These are phyloP conservation scores for Pocillopora verrucosa DNA, from an alignment of 64 coral and sea anemone genomes.

Conservation along the genomic window DNA sequence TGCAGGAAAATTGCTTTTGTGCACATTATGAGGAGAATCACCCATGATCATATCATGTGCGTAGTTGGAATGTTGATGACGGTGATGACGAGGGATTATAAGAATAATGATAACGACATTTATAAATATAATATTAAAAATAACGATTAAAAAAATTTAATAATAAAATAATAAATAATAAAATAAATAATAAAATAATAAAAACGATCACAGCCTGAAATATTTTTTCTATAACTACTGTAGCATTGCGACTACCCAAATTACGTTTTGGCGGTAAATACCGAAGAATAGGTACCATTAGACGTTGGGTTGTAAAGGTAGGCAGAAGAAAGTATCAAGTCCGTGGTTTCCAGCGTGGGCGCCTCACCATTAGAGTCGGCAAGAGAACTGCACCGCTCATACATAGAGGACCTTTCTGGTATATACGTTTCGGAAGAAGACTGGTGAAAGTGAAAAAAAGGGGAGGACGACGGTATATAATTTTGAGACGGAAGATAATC, in stretches of 20 bases:
- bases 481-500: background rate
- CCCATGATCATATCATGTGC: no score
- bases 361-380: background rate
- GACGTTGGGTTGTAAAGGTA: background rate
- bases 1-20: no score
- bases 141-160: no score
- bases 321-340: conserved; percentile 7
- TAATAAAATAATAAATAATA: no score
- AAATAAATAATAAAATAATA: no score
- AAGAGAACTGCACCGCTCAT: background rate
- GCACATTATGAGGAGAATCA: no score
- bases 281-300: background rate
- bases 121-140: no score
- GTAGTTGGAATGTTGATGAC: no score
- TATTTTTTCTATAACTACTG: background rate
- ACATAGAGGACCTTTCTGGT: background rate
- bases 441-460: background rate
- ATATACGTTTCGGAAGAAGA: background rate
- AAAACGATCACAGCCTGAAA: background rate
- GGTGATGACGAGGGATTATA: no score
- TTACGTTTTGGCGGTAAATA: conserved; percentile 3
- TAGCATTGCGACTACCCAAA: background rate
- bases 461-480: background rate
- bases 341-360: conserved; percentile 4
- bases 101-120: no score